These are phyloP conservation scores for Conopomorpha cramerella DNA, from an alignment of 1,140 invertebrate genomes.

Conservation along the genomic window DNA sequence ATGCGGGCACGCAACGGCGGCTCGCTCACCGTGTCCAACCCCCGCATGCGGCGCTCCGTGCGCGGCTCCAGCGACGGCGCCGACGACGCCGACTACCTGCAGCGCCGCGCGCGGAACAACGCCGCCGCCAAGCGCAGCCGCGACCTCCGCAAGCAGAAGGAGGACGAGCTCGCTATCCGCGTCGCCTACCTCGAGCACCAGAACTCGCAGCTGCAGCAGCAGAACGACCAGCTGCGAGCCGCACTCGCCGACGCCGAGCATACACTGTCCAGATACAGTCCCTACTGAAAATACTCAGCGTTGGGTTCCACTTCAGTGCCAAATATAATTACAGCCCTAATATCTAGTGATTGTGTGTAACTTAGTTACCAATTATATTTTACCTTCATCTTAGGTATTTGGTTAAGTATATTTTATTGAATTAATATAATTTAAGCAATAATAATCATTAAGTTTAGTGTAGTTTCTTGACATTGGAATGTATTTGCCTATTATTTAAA, in stretches of 20 bases:
- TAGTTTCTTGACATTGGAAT: too few species aligned
- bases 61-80: conserved; percentile 31
- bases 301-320: too few species aligned
- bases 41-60: conserved; percentile 66
- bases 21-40: conserved; percentile 61
- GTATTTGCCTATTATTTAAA: too few species aligned
- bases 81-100: conserved; percentile 81
- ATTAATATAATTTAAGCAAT: too few species aligned
- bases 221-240: too few species aligned
- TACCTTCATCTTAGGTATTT: too few species aligned
- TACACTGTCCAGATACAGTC: neutral
- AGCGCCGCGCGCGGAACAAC: conserved; percentile 90
- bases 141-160: conserved; percentile 86
- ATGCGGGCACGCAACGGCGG: conserved; percentile 65
- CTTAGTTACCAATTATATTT: too few species aligned
- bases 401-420: too few species aligned
- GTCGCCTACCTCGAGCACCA: conserved; percentile 86
- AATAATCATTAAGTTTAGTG: too few species aligned
- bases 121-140: conserved; percentile 93
- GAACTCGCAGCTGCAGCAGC: conserved; percentile 69
- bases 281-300: neutral
- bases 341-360: too few species aligned
- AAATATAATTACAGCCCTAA: too few species aligned
- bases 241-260: conserved; percentile 19
- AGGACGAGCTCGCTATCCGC: conserved; percentile 89